Conservation (phyloP, 2,888 invertebrate species). For the Plemyria rubiginata region DNA sequence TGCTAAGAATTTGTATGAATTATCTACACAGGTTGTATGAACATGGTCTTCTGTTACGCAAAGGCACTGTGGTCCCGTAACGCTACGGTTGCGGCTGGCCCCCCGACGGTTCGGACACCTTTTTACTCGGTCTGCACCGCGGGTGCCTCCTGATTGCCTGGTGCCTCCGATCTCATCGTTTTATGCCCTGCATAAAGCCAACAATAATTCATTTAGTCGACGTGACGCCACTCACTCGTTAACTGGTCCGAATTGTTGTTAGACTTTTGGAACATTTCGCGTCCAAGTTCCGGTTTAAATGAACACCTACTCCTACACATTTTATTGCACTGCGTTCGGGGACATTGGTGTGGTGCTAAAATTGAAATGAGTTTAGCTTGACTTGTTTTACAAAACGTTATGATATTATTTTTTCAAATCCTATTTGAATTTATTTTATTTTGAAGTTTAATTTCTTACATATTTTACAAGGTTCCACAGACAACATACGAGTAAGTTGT, state of each 20-base stretch:
- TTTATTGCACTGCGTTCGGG: not conserved
- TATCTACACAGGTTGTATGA: not conserved
- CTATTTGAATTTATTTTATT: too few relatives aligned
- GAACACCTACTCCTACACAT: slow-evolving; percentile 35
- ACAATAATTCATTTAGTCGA: slow-evolving; percentile 85
- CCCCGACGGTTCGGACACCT: slow-evolving; percentile 77
- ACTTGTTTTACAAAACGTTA: slow-evolving; percentile 1
- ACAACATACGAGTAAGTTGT: too few relatives aligned
- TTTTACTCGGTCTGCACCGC: slow-evolving; percentile 78
- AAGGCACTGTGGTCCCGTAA: slow-evolving; percentile 33
- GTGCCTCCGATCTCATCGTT: slow-evolving; percentile 84
- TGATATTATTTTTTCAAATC: too few relatives aligned
- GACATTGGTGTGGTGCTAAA: not conserved
- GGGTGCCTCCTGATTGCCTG: slow-evolving; percentile 84
- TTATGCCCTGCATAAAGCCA: slow-evolving; percentile 83
- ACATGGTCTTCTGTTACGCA: slow-evolving; percentile 11
- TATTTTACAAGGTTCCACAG: too few relatives aligned
- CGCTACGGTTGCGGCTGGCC: slow-evolving; percentile 69
- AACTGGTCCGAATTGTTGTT: slow-evolving; percentile 71
- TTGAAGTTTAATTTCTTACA: too few relatives aligned
- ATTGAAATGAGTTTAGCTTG: not conserved
- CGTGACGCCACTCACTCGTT: slow-evolving; percentile 84
- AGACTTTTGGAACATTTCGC: slow-evolving; percentile 54
- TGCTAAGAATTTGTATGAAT: too few relatives aligned
- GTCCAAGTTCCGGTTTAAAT: slow-evolving; percentile 50